Evolutionary conservation across 2,797 vertebrate species (phyloP), one percentile per base, ranked within the genome.

Genomic region (Bradypodion pumilum): DNA sequence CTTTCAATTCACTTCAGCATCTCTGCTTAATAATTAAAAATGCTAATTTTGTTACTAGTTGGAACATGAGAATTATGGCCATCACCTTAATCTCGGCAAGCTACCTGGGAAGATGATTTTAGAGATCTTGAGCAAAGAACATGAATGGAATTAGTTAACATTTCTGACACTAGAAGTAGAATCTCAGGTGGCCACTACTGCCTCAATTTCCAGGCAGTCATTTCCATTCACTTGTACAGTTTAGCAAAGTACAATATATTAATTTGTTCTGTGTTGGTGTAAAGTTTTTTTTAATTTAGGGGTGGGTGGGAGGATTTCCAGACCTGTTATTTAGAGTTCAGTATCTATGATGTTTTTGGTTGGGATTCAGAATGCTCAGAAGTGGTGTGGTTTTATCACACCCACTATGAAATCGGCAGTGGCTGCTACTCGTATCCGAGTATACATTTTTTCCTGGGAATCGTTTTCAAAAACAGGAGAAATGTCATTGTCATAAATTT

Each of bases 111-210:
- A 81, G 44, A 62, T 62, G 6, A 81, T 62, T 74, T 81, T 81
- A 29, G 40, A 81, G n/a, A 40, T 63, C 19, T 74, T 46, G 56
- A 74, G 29, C 40, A 63, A 74, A 73, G 56, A 73, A 73, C 80
- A 63, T 81, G 80, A 74, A 73, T 63, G 21, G n/a, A 73, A 73
- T 81, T 81, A 81, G 32, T 81, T 81, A 81, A 74, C 56, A 81
- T 81, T 73, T 74, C 59, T 44, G 59, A 74, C 46, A 6, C n/a
- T 35, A n/a, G 59, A 25, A 62, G n/a, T 62, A 81, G 65, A 74
- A 73, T 46, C 68, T 74, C 68, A 25, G 37, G 40, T 59, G 78
- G 63, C 21, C n/a, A 59, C 49, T 62, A 49, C 12, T 62, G 16
- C 77, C 42, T 78, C 44, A 21, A n/a, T 42, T 59, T 40, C n/a